Base-by-base conservation (phyloP, 2,888 invertebrate genomes). In the Sarcophaga carnaria region DNA sequence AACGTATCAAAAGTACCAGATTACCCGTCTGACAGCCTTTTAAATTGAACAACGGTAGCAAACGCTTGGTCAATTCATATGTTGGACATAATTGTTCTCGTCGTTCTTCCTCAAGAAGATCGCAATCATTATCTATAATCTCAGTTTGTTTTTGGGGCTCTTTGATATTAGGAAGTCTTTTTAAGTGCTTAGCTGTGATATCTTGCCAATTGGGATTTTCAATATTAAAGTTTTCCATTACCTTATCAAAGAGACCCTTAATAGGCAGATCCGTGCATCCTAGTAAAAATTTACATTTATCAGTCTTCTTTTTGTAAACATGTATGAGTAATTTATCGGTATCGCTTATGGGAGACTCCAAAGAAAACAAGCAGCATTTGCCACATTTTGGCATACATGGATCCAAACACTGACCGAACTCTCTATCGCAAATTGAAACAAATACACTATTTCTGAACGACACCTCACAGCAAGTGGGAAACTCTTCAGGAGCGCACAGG, bases 401-500 rank as follows among this genome's bases (percentile, higher is more conserved):
- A 78, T 91, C 90, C 14, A 91, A 90, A 66, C 92, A 93, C 1
- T 89, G 71, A 11, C 92, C 92, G 71, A 91, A 92, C 87, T 93
- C 93, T 4, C 91, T 90, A 87, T 93, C 93, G 87, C 93, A 93
- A 74, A 93, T 90, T 5, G 89, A 91, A 2, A 93, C 89, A 80
- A 91, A 93, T 0, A 93, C 92, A 82, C 90, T 91, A 4, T 93
- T 92, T 1, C 93, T 92, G 87, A 93, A 93, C 4, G 92, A 90
- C 59, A 93, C 75, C 87, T 93, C 93, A 54, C 92, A 92, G 88
- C 93, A 93, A 10, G 92, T 92, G 1, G 93, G 93, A 87, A 92
- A 93, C 77, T 93, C 93, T 54, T 93, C 93, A 6, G 93, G 93
- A n/a, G 93, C 93, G 86, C 93, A 93, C 47, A 90, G 83, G 86